Evolutionary conservation across 37 sponge, comb jelly and placozoan genomes (phyloP).

Genomic region (Chondrosia reniformis): DNA sequence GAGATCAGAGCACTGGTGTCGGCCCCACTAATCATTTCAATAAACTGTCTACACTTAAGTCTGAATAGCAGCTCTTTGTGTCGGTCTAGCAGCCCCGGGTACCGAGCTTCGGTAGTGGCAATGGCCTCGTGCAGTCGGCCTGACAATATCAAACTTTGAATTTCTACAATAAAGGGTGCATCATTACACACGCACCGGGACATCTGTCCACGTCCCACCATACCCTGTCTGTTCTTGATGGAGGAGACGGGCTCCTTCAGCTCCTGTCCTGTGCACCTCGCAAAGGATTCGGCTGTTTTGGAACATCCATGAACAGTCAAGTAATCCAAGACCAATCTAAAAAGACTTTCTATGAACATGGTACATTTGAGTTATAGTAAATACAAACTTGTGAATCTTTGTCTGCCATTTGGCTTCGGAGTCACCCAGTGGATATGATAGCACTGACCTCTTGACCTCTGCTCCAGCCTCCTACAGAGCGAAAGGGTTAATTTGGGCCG

Average conservation of each 20-base stretch:
- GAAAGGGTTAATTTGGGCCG: neutral
- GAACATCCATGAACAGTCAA: slow-evolving; percentile 95
- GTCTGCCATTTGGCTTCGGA: slow-evolving; percentile 79
- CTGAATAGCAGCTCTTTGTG: slow-evolving; percentile 76
- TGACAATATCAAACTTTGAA: slow-evolving; percentile 75
- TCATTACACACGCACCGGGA: neutral
- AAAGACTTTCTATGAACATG: neutral
- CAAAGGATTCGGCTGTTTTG: slow-evolving; percentile 76
- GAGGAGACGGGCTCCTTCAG: slow-evolving; percentile 69
- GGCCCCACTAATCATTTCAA: slow-evolving; percentile 87
- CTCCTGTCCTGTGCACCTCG: slow-evolving; percentile 69
- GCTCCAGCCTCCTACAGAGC: slow-evolving; percentile 54
- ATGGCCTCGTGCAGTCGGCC: slow-evolving; percentile 83
- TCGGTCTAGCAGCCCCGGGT: slow-evolving; percentile 71
- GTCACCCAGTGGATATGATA: slow-evolving; percentile 24
- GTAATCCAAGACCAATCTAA: slow-evolving; percentile 88
- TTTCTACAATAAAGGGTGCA: slow-evolving; percentile 35
- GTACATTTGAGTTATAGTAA: neutral
- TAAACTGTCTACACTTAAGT: slow-evolving; percentile 88
- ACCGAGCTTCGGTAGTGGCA: slow-evolving; percentile 37
- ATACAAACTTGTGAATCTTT: slow-evolving; percentile 54
- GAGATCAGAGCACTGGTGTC: slow-evolving; percentile 31
- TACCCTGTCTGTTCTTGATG: slow-evolving; percentile 91
- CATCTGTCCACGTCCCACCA: neutral
- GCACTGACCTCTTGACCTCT: slow-evolving; percentile 36